phyloP scores from a whole-genome alignment of 2,888 invertebrate genomes.

The Fragum fragum region DNA sequence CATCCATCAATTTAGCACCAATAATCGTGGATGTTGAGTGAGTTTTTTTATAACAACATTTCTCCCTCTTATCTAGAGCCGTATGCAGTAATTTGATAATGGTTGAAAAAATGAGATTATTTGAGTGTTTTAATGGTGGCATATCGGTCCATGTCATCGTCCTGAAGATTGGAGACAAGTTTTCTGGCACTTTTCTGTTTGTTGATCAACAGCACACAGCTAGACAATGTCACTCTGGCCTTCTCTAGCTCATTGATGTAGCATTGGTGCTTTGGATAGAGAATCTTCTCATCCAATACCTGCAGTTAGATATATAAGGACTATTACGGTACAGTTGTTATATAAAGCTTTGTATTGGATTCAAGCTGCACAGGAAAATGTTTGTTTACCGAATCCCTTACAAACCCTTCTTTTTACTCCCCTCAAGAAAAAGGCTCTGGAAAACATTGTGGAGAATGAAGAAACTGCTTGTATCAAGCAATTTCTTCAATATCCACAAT shows the following conservation, averaged over 20 bases:
- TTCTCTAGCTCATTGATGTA: constrained; percentile 93
- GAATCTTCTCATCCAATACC: constrained; percentile 94
- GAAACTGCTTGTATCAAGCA: too few relatives aligned
- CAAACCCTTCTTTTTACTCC: too few relatives aligned
- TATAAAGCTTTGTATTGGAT: too few relatives aligned
- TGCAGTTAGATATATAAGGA: constrained; percentile 51
- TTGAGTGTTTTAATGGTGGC: constrained; percentile 67
- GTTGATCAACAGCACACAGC: constrained; percentile 92
- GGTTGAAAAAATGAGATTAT: constrained; percentile 31
- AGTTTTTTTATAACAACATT: too few relatives aligned
- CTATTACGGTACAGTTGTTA: too few relatives aligned
- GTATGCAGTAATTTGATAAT: background rate
- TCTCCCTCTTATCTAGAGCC: background rate
- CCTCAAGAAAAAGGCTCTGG: too few relatives aligned
- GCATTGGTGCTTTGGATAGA: constrained; percentile 93
- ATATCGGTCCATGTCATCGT: constrained; percentile 66
- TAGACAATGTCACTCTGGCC: constrained; percentile 92
- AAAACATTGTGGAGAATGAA: too few relatives aligned
- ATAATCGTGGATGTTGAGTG: too few relatives aligned
- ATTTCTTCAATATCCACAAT: too few relatives aligned
- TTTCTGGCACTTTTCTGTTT: constrained; percentile 85
- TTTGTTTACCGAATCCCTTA: too few relatives aligned
- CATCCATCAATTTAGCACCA: too few relatives aligned
- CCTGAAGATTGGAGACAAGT: constrained; percentile 76
- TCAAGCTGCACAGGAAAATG: too few relatives aligned